Conservation (phyloP, 2,113 vertebrate species). For the Phylloscopus whistleri region DNA sequence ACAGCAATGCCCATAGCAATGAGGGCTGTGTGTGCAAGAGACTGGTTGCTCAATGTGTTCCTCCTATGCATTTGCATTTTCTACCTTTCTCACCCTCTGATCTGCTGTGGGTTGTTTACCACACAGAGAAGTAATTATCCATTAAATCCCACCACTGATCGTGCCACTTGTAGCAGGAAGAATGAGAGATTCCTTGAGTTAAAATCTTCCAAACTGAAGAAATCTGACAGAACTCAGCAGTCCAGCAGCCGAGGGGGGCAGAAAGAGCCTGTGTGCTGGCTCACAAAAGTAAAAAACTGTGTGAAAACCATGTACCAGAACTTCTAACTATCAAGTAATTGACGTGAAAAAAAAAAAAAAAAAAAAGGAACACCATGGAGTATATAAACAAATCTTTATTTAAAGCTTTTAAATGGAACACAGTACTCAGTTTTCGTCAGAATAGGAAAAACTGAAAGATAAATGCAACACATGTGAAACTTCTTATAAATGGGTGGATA, state of each 20-base stretch:
- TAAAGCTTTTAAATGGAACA: slow-evolving; percentile 27
- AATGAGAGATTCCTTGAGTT: neutral
- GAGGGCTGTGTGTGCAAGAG: neutral
- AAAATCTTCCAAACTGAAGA: neutral
- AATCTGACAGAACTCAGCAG: neutral
- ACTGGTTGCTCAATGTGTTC: neutral
- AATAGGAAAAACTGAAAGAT: neutral
- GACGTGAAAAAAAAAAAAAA: neutral
- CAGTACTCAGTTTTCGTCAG: neutral
- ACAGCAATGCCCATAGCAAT: rapidly evolving
- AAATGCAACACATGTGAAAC: neutral
- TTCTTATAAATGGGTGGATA: neutral
- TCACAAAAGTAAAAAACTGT: neutral
- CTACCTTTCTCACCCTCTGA: neutral
- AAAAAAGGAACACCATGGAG: neutral
- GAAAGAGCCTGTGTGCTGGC: neutral
- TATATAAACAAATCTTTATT: slow-evolving; percentile 41
- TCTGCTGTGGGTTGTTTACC: neutral
- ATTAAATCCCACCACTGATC: neutral
- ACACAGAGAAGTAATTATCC: neutral
- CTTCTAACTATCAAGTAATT: neutral
- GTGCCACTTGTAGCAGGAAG: neutral
- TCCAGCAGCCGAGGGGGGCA: neutral
- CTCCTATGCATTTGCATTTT: neutral
- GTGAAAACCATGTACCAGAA: neutral